Base-by-base conservation (phyloP, 92 coral and sea anemone species). In the Siderastrea siderea region DNA sequence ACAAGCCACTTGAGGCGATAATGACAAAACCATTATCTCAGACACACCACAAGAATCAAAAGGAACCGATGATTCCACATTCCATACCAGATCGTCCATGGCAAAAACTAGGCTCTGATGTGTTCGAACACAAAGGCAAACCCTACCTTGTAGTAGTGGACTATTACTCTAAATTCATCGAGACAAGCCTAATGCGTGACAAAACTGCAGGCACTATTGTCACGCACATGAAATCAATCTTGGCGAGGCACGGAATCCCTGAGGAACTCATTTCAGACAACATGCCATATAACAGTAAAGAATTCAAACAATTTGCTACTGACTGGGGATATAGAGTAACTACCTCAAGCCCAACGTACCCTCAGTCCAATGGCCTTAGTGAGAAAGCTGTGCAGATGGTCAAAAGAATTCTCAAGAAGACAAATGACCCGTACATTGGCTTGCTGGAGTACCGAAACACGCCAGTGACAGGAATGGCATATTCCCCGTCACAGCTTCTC, bases 221-320 rank as follows among this genome's bases (percentile, higher is more conserved):
- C 62, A 88, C 68, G 26, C 78, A 82, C 70, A 91, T 88, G 89
- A 94, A 91, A 74, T 88, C 93, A 7, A 86, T 86, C 38, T 88
- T 91, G 67, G 87, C 90, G 7, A 83, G 91, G 19, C 91, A 93
- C n/a, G 94, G 92, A 60, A 93, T 93, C 48, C 93, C 96, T 66
- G 96, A 93, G 59, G 92, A 93, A 50, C 79, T 90, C 0, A 66
- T 90, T 4, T 91, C 96, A 64, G 95, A 93, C 84, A 89, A 89
- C 85, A 90, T 90, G 90, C 92, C 96, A 11, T 90, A 91, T 77
- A 90, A 79, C 74, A 90, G 94, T 65, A 58, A 19, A 38, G 92
- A 90, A n/a, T 93, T 91, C 87, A 84, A 80, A 17, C 63, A 87
- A 44, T 93, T 90, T 68, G 96, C 96, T 1, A 83, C 73, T 61